Percentiles rank a stretch among this genome's conserved stretches.
Conservation (phyloP, 2,888 invertebrate genomes). For the Neocrepidodera transversa region DNA sequence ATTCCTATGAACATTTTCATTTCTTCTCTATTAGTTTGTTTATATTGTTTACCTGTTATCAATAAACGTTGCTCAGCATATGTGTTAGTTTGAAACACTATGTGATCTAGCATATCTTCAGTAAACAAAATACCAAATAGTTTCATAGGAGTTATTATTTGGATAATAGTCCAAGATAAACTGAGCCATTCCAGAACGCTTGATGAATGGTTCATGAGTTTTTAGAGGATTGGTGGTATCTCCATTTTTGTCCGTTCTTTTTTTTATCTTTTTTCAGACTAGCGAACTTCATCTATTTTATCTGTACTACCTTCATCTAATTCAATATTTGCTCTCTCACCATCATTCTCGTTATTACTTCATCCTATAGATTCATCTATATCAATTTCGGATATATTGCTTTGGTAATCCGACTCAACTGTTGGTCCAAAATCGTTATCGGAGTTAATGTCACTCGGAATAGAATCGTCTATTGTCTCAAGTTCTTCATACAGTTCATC, state of each 20-base stretch:
- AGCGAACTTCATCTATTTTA: not conserved
- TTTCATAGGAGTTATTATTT: not conserved
- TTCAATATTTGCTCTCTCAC: not conserved
- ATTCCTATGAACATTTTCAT: conserved; percentile 31
- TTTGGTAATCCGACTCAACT: too few species aligned
- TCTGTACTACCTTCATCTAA: not conserved
- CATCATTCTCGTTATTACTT: not conserved
- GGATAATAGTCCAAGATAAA: too few species aligned
- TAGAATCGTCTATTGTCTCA: too few species aligned
- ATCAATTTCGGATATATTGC: too few species aligned
- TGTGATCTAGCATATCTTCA: conserved; percentile 9
- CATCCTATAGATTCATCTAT: not conserved
- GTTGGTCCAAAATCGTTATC: too few species aligned
- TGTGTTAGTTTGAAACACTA: conserved; percentile 19
- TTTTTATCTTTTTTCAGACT: not conserved
- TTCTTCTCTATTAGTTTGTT: conserved; percentile 19
- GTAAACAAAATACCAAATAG: conserved; percentile 7
- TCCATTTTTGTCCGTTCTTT: not conserved
- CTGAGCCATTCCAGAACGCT: not conserved
- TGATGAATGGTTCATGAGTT: not conserved
- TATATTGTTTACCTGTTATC: conserved; percentile 1
- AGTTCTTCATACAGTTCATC: too few species aligned
- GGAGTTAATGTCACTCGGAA: too few species aligned
- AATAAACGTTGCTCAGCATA: conserved; percentile 11
- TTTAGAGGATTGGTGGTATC: not conserved